Evolutionary conservation across 1,140 invertebrate genomes (phyloP), one percentile per base, ranked within the genome.

Genomic region (Drosophila biarmipes): DNA sequence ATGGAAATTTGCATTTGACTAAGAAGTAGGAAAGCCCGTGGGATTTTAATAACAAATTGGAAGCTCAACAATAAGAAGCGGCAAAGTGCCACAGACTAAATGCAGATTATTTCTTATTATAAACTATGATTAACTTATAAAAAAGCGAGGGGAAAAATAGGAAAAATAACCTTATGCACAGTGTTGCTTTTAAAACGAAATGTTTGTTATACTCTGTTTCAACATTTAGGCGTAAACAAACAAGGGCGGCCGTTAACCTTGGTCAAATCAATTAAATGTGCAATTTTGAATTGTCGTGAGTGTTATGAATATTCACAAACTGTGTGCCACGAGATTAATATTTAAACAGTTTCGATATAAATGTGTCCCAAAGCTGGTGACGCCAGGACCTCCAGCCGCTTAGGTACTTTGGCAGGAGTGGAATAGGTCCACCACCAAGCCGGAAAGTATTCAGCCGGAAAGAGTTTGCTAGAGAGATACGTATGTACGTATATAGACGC

Each of bases 271-370:
- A 87, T 87, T 82, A 82, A 81, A 82, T 69, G 62, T 15, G 52
- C 85, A 54, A 87, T 87, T 81, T 87, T 76, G 48, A 55, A 87
- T 73, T 76, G 82, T 86, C 82, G 74, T 62, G 62, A 72, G 46
- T 46, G 45, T 68, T 62, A 87, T 87, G 84, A 87, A 87, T 87
- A 87, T 87, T 87, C 75, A 87, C 78, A 64, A 86, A 78, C 55
- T 53, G 42, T 51, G 48, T 54, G 57, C 74, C 53, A 27, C 46
- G 62, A 67, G 48, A 67, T 87, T 63, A 87, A 87, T 87, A 79
- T 79, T 87, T 82, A 59, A 87, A 73, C 76, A 82, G 78, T 78
- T 73, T 73, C 74, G 73, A 76, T 87, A 87, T 62, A 87, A 87
- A 87, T 81, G 66, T 51, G 66, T 27, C 73, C 66, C 57, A 46